phyloP scores from a whole-genome alignment of 2,888 invertebrate species.

The Tetragonisca angustula region DNA sequence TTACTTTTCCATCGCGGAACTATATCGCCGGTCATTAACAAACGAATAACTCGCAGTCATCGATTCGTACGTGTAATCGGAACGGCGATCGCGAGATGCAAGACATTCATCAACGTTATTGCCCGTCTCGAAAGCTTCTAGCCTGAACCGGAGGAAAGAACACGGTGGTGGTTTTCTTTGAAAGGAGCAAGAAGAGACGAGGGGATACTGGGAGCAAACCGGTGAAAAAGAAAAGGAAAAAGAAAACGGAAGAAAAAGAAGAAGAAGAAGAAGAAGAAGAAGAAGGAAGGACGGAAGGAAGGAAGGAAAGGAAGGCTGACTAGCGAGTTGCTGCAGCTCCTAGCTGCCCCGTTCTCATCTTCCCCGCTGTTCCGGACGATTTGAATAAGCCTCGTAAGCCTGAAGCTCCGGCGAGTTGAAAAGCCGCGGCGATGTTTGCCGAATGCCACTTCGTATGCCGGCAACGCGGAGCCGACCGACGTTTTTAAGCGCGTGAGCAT shows the following conservation, averaged over 20 bases:
- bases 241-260: too few species aligned
- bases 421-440: conserved; percentile 76
- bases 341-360: conserved; percentile 12
- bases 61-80: background rate
- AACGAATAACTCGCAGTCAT: too few species aligned
- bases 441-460: conserved; percentile 79
- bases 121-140: conserved; percentile 14
- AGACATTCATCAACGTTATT: conserved; percentile 13
- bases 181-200: conserved; percentile 24
- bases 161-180: background rate
- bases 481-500: conserved; percentile 71
- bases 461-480: conserved; percentile 66
- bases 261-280: background rate
- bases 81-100: background rate
- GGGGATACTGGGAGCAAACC: background rate
- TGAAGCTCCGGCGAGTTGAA: conserved; percentile 70
- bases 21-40: too few species aligned
- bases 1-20: too few species aligned
- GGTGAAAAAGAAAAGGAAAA: background rate
- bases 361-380: conserved; percentile 57
- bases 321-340: conserved; percentile 19
- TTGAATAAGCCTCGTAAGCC: conserved; percentile 77
- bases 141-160: background rate
- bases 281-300: background rate
- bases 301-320: conserved; percentile 27